Evolutionary conservation across 2,888 invertebrate species (phyloP), one percentile per base, ranked within the genome.

Genomic region (Ephialtes manifestator): DNA sequence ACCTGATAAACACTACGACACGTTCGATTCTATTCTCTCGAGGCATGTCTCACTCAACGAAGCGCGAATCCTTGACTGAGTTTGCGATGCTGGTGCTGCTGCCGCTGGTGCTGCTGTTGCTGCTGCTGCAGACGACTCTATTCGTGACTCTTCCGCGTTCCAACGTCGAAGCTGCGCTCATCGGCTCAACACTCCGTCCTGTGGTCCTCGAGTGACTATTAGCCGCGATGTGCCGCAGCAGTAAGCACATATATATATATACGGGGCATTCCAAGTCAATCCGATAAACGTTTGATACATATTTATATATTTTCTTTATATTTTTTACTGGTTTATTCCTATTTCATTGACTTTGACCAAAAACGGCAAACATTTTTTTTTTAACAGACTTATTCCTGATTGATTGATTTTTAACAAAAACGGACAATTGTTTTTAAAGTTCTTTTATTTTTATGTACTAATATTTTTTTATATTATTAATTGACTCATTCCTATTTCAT

Each of bases 1-100:
- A 84, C 80, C 79, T 83, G 79, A 83, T 79, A 65, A 75, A 68
- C 63, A 75, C 75, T 48, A 79, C 43, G 74, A 75, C 53, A n/a
- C 79, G 74, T 46, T 79, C 74, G 70, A 78, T 28, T 1, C 51
- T 60, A 28, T 83, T 68, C 24, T 83, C 53, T 43, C 63, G 74
- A 51, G 53, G 46, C 75, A 83, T 83, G 18, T 83, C 67, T 77
- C 65, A 39, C 65, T 39, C 43, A 20, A 39, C 65, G 39, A 20
- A 65, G 11, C 39, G 11, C 65, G 4, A 65, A 65, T 65, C 65
- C 65, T 65, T 65, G 65, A 65, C 65, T 65, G 65, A 43, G 18
- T n/a, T 20, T 5, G 10, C 18, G 63, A 1, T 39, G 60, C n/a
- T 35, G 7, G n/a, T n/a, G 60, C 60, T n/a, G 63, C 60, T 4